phyloP scores from a whole-genome alignment of 2,797 vertebrate species.

The Gambelia wislizenii region DNA sequence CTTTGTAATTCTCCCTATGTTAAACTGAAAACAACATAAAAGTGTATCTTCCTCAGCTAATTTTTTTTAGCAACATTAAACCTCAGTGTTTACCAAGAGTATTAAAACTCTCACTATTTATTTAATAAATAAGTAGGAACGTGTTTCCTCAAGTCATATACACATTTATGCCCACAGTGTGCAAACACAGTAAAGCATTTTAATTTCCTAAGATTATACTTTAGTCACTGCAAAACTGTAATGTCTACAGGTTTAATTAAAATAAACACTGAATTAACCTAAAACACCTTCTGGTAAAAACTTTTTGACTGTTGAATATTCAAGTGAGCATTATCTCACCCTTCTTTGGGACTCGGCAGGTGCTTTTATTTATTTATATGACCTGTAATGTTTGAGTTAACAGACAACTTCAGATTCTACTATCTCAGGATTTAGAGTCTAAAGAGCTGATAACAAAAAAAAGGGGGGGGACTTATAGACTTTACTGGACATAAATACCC shows the following conservation, averaged over 20 bases:
- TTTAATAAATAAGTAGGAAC: conserved; percentile 52
- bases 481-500: not conserved
- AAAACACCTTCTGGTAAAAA: not conserved
- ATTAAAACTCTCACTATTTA: conserved; percentile 64
- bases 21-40: conserved; percentile 62
- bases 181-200: conserved; percentile 51
- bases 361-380: not conserved
- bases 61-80: conserved; percentile 66
- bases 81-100: conserved; percentile 53
- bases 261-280: conserved; percentile 21
- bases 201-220: conserved; percentile 22
- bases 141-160: conserved; percentile 65
- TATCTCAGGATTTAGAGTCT: not conserved
- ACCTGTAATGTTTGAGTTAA: not conserved
- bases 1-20: conserved; percentile 61
- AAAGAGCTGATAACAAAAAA: not conserved
- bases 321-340: not conserved
- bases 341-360: not conserved
- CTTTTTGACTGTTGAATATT: not conserved
- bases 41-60: conserved; percentile 50
- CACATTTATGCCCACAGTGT: conserved; percentile 59
- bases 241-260: not conserved
- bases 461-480: not conserved
- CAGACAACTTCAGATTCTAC: not conserved
- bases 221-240: not conserved